phyloP scores from a whole-genome alignment of 2,888 invertebrate genomes.

The Periphyllus acericola region DNA sequence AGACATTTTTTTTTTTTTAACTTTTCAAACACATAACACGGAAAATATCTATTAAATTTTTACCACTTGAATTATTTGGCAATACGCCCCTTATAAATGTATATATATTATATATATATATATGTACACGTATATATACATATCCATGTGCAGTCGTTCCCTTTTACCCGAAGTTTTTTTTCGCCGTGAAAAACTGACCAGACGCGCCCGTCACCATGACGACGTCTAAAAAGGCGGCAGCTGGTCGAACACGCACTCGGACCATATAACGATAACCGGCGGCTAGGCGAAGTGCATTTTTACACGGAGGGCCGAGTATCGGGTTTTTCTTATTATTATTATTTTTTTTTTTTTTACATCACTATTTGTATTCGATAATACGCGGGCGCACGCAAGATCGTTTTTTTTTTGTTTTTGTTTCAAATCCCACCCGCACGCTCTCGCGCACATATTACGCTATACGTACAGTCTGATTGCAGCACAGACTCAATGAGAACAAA shows the following conservation, averaged over 20 bases:
- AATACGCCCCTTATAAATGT: background rate
- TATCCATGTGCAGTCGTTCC: background rate
- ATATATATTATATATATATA: background rate
- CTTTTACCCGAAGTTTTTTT: slow-evolving; percentile 21
- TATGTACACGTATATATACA: background rate
- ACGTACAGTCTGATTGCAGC: background rate
- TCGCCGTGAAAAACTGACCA: slow-evolving; percentile 41
- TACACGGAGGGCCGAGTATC: background rate
- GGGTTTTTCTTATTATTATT: background rate
- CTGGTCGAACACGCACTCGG: slow-evolving; percentile 35
- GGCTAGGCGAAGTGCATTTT: background rate
- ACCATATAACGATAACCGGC: background rate
- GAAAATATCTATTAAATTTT: slow-evolving; percentile 8
- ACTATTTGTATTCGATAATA: background rate
- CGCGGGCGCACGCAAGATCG: background rate
- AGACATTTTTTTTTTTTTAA: background rate
- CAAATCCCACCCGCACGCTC: background rate
- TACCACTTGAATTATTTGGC: background rate
- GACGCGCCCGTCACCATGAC: slow-evolving; percentile 40
- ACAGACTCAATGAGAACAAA: background rate
- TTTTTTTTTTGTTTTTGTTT: background rate
- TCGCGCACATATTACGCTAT: background rate
- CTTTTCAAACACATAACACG: background rate
- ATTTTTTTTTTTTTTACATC: background rate
- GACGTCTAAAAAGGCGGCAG: slow-evolving; percentile 34